Percentiles rank a stretch among this genome's conserved stretches.
Conservation (phyloP, 2,113 vertebrate genomes). For the Artemisiospiza belli region DNA sequence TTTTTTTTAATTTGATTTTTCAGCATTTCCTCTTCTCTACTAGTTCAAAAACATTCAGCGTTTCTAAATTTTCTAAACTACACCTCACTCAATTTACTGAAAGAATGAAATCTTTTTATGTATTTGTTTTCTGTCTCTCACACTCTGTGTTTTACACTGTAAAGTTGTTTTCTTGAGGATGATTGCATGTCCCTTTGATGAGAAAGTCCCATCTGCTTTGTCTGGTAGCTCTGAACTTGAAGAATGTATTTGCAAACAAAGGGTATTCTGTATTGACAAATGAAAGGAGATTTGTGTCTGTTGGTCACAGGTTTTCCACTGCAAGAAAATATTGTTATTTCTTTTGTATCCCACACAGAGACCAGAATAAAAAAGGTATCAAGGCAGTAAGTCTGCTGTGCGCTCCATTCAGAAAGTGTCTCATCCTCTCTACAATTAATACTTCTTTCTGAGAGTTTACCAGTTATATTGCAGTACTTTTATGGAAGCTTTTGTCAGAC, state of each 20-base stretch:
- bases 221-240: background rate
- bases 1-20: background rate
- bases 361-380: background rate
- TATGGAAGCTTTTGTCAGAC: background rate
- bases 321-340: background rate
- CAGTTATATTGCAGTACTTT: background rate
- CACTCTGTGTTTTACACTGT: background rate
- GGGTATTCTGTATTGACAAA: background rate
- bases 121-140: background rate
- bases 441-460: background rate
- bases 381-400: background rate
- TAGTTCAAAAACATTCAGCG: background rate
- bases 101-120: background rate
- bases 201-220: background rate
- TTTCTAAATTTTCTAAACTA: background rate
- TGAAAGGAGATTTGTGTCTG: background rate
- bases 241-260: conserved; percentile 3
- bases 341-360: background rate
- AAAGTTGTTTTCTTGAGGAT: background rate
- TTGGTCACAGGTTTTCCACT: background rate
- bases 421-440: background rate
- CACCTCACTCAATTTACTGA: background rate
- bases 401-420: background rate
- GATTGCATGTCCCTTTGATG: background rate
- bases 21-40: background rate